A percentile compares a stretch with the other conserved stretches of the same genome.
These are phyloP conservation scores for Phyllostomus hastatus DNA, from an alignment of 2,113 vertebrate genomes.

Conservation along the genomic window DNA sequence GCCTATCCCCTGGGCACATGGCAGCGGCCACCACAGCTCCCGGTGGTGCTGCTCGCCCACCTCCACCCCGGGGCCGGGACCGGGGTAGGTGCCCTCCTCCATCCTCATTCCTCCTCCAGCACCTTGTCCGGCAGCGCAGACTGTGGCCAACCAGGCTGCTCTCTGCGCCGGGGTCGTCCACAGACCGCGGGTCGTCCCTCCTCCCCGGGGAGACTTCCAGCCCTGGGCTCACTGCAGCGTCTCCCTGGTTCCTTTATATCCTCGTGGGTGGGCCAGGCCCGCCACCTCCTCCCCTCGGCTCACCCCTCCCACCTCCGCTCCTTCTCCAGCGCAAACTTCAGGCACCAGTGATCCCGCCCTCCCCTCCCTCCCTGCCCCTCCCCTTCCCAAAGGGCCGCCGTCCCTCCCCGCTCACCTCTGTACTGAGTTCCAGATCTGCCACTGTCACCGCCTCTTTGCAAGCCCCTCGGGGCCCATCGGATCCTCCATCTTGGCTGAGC, in stretches of 20 bases:
- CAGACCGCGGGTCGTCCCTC: neutral
- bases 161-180: neutral
- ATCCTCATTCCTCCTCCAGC: no score
- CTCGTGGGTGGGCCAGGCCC: no score
- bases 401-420: neutral
- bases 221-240: neutral
- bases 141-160: neutral
- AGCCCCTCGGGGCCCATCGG: neutral
- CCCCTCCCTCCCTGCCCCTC: neutral
- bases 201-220: neutral
- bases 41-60: no score
- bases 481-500: neutral
- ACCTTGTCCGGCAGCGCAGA: no score
- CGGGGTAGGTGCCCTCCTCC: no score
- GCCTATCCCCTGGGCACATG: no score
- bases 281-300: neutral
- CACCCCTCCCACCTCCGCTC: rapidly evolving
- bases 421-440: neutral
- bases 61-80: no score
- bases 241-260: neutral
- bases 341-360: neutral
- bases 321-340: neutral
- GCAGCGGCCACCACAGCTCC: no score
- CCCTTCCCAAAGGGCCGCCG: neutral
- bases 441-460: neutral